Evolutionary conservation across 2,113 vertebrate species (phyloP).

Genomic region (Gambusia affinis): DNA sequence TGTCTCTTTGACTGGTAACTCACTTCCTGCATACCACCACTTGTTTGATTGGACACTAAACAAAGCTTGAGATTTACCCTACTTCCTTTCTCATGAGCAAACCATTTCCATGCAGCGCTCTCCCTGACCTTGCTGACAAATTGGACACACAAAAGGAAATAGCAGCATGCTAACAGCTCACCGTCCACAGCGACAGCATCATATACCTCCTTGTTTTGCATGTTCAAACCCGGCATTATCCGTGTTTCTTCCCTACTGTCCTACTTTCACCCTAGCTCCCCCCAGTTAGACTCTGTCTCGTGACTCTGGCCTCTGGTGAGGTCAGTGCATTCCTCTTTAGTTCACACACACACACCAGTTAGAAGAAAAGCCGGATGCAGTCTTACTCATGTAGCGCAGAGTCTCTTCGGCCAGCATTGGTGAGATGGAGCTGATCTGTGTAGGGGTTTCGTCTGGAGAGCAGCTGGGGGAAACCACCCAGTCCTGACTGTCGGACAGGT

Average conservation of each 20-base stretch:
- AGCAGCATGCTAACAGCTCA: conserved; percentile 50
- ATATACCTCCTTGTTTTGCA: conserved; percentile 77
- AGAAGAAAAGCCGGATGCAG: not conserved
- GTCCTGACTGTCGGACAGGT: conserved; percentile 89
- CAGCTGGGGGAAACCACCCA: conserved; percentile 81
- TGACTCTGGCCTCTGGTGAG: conserved; percentile 60
- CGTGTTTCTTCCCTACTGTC: conserved; percentile 8
- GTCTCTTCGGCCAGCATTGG: conserved; percentile 86
- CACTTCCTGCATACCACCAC: not conserved
- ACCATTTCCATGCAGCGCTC: not conserved
- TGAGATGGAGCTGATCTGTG: conserved; percentile 73
- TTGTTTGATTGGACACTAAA: conserved; percentile 42
- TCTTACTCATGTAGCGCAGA: conserved; percentile 94
- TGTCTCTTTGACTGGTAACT: accelerated
- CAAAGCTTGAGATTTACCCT: conserved; percentile 11
- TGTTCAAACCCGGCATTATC: conserved; percentile 72
- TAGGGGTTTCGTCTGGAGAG: conserved; percentile 69
- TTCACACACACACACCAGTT: not conserved
- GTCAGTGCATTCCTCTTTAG: conserved; percentile 39
- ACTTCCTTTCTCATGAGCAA: conserved; percentile 37
- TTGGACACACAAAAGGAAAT: not conserved
- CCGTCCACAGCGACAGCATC: conserved; percentile 69
- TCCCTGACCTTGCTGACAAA: not conserved
- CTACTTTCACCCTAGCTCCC: conserved; percentile 15
- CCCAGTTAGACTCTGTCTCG: conserved; percentile 33